Base-by-base conservation (phyloP, 2,113 vertebrate species). In the Hemicordylus capensis region DNA sequence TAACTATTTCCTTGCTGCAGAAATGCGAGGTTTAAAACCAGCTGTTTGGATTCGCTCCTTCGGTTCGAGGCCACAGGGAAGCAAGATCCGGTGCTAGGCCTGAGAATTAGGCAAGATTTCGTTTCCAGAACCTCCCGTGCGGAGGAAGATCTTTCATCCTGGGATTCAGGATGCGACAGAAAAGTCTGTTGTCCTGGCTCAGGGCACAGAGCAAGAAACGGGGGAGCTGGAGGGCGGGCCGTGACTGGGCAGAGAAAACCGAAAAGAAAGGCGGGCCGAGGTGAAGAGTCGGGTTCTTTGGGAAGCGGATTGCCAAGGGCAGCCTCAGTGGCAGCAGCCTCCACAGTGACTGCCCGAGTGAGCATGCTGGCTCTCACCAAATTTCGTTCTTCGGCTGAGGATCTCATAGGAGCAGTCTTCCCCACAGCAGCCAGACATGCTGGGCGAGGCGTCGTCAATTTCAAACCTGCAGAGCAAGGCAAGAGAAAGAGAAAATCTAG, bases 391-490 rank as follows among this genome's bases (percentile, higher is more conserved):
- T 86, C 98, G 96, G 95, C 98, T 98, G 88, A 98, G 96, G 91
- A 98, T 98, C 94, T 98, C 98, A 4, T 98, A 98, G 85, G 98
- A 97, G 90, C 97, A 98, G 94, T 98, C 98, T 17, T 98, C 98
- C 26, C 97, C 97, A 31, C 98, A 98, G 95, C 98, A 98, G 5
- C 98, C 98, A 0, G 97, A 98, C 96, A 98, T 95, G 91, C 98
- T 98, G 26, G 98, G 98, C 5, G 98, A 98, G 17, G 97, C 97
- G 86, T 98, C 98, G 0, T 98, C 98, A 1, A 98, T 97, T 90
- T 98, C 98, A 87, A 98, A 98, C 85, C 98, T 98, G 84, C 63
- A 46, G 74, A 11, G 14, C 48, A 24, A 70, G 42, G 78, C 48
- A 80, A 72, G 63, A n/a, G 24, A 26, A n/a, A 19, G 4, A 24